Evolutionary conservation across 92 coral and sea anemone genomes (phyloP).

Genomic region (Heteractis magnifica): DNA sequence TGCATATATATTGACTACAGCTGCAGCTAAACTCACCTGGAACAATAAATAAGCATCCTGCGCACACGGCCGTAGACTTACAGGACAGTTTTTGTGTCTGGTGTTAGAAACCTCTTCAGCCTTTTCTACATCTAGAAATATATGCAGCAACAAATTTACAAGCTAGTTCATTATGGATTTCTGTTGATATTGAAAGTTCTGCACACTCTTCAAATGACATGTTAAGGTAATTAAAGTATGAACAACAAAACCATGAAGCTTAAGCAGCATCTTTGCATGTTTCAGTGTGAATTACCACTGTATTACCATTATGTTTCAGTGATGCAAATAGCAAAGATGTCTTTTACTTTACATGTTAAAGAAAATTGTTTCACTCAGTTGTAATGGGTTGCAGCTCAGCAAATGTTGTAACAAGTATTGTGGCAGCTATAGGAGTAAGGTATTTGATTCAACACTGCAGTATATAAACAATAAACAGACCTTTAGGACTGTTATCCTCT

Average conservation of each 20-base stretch:
- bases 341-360: no score
- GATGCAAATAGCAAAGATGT: no score
- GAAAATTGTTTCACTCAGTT: no score
- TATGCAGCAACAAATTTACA: not conserved
- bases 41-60: conserved; percentile 92
- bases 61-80: conserved; percentile 80
- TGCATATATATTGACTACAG: not conserved
- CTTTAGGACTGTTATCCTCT: conserved; percentile 69
- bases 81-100: conserved; percentile 97
- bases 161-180: not conserved
- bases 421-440: not conserved
- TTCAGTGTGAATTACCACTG: no score
- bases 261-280: no score
- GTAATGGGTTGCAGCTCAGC: no score
- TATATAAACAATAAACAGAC: conserved; percentile 26
- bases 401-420: no score
- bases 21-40: conserved; percentile 54
- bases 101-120: conserved; percentile 55
- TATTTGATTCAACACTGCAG: not conserved
- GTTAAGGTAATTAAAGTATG: no score
- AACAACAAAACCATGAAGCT: no score
- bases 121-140: conserved; percentile 20
- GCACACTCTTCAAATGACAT: no score
- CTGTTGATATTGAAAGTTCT: not conserved
- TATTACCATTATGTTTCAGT: no score